phyloP scores from a whole-genome alignment of 2,797 vertebrate genomes.

The Erithacus rubecula region DNA sequence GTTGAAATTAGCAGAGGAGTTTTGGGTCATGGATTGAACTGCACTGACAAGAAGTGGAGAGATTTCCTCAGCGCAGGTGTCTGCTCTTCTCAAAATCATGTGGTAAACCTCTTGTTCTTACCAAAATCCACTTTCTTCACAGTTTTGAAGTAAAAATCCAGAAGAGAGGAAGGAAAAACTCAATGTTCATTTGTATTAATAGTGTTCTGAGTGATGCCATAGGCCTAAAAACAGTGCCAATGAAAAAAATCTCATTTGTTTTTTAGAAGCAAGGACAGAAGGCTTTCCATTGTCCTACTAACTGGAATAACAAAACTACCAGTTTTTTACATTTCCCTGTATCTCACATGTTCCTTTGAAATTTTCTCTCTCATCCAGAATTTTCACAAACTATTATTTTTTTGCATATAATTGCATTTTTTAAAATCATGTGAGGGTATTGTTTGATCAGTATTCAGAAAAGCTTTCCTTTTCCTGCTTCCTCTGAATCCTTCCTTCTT shows the following conservation, averaged over 20 bases:
- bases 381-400: background rate
- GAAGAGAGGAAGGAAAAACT: background rate
- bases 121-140: background rate
- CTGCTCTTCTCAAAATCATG: background rate
- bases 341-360: background rate
- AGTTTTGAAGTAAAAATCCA: background rate
- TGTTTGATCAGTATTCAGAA: background rate
- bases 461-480: background rate
- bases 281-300: background rate
- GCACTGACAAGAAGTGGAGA: background rate
- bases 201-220: background rate
- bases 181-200: background rate
- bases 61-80: background rate
- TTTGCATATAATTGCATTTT: background rate
- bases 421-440: background rate
- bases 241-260: background rate
- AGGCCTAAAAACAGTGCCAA: background rate
- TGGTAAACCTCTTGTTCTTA: background rate
- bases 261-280: background rate
- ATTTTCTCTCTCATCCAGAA: background rate
- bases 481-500: background rate
- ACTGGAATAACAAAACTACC: background rate
- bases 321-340: background rate
- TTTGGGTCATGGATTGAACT: background rate
- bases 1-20: conserved; percentile 28